These are phyloP conservation scores for Hydrolagus colliei DNA, from an alignment of 2,797 vertebrate species.

Conservation along the genomic window DNA sequence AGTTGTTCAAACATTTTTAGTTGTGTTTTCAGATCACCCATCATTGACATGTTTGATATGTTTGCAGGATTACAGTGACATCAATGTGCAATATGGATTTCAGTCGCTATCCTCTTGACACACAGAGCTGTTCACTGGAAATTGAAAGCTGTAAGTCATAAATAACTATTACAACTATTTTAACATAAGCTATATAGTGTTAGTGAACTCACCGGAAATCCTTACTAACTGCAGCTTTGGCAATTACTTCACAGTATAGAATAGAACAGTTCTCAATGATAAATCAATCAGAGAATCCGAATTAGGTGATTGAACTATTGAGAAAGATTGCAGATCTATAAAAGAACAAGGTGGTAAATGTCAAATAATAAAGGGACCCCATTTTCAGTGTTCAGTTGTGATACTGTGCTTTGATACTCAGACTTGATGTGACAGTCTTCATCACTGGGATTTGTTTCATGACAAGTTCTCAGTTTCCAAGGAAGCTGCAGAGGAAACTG, in stretches of 20 bases:
- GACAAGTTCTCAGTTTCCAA: too few relatives aligned
- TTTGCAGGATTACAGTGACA: constrained; percentile 84
- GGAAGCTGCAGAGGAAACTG: too few relatives aligned
- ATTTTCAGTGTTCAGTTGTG: too few relatives aligned
- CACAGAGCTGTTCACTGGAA: constrained; percentile 89
- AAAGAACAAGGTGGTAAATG: too few relatives aligned
- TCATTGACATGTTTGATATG: constrained; percentile 30
- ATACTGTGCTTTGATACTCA: too few relatives aligned
- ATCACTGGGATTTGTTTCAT: too few relatives aligned
- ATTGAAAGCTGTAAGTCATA: constrained; percentile 92
- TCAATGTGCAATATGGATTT: constrained; percentile 99
- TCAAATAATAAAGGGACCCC: too few relatives aligned
- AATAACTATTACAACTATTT: neutral
- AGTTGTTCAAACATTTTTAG: neutral
- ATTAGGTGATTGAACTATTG: neutral
- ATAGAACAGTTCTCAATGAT: neutral
- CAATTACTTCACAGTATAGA: too few relatives aligned
- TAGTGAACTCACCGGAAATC: neutral
- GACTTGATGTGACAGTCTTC: too few relatives aligned
- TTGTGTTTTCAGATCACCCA: constrained; percentile 14
- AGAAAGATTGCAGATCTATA: too few relatives aligned
- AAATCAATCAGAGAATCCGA: neutral
- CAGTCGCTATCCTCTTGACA: constrained; percentile 90
- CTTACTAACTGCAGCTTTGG: neutral
- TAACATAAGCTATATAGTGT: neutral